These are phyloP conservation scores for Holacanthella duospinosa DNA, from an alignment of 2,888 invertebrate species.

Conservation along the genomic window DNA sequence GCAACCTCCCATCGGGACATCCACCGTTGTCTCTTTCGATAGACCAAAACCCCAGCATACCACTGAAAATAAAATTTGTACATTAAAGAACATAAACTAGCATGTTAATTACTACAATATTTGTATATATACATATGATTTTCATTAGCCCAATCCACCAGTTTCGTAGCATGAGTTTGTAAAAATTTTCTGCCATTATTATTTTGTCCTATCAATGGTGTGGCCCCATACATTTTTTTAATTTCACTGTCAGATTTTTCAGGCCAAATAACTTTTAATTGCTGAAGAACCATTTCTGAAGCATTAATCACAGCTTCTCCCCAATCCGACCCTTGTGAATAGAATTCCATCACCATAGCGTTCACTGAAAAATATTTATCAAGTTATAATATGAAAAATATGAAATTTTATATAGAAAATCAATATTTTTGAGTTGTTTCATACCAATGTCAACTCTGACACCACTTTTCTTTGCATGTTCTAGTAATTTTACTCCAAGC, in stretches of 20 bases:
- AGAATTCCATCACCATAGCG: constrained; percentile 28
- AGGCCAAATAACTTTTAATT: constrained; percentile 35
- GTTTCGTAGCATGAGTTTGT: constrained; percentile 17
- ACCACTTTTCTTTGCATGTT: constrained; percentile 26
- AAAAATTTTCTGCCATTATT: constrained; percentile 24
- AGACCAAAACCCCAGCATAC: constrained; percentile 30
- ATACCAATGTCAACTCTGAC: constrained; percentile 28
- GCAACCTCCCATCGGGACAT: constrained; percentile 26
- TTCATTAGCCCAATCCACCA: constrained; percentile 28
- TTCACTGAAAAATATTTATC: background rate
- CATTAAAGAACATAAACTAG: background rate
- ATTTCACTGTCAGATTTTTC: constrained; percentile 27
- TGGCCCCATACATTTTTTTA: constrained; percentile 28
- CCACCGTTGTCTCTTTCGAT: constrained; percentile 27
- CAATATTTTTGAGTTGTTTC: too few relatives aligned
- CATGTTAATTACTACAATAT: too few relatives aligned
- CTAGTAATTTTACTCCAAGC: constrained; percentile 26
- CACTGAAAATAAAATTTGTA: constrained; percentile 14
- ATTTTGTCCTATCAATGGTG: constrained; percentile 32
- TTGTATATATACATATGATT: constrained; percentile 18
- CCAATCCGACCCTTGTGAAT: constrained; percentile 19
- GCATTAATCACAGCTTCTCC: constrained; percentile 32
- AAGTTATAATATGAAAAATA: background rate
- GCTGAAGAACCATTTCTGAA: constrained; percentile 20
- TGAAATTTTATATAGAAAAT: background rate